phyloP scores from a whole-genome alignment of 2,113 vertebrate genomes.

The Oreocharis arfaki region DNA sequence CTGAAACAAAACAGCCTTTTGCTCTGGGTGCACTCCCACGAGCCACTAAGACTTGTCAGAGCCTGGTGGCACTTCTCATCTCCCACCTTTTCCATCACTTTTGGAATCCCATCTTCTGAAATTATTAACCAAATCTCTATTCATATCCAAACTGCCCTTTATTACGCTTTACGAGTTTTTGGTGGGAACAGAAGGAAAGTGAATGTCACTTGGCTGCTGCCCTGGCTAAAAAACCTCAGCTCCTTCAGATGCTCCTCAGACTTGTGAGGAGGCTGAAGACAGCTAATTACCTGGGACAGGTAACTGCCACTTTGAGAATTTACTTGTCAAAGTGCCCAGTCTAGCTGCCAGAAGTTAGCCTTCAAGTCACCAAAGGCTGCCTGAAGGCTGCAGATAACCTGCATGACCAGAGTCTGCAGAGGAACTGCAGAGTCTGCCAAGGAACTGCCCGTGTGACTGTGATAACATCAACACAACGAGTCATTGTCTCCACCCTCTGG shows the following conservation, averaged over 20 bases:
- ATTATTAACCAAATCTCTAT: neutral
- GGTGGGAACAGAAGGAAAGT: neutral
- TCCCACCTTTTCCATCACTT: neutral
- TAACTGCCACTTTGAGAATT: neutral
- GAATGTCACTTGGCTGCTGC: neutral
- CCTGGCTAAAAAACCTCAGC: neutral
- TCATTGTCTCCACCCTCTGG: no score
- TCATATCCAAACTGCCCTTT: neutral
- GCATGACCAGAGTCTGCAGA: neutral
- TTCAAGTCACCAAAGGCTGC: neutral
- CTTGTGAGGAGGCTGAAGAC: neutral
- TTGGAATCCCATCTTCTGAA: neutral
- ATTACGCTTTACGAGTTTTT: neutral
- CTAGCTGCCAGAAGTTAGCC: neutral
- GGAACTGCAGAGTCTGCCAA: no score
- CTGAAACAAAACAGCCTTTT: neutral
- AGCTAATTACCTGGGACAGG: neutral
- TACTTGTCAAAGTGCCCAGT: neutral
- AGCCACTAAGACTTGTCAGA: neutral
- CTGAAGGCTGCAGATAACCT: neutral
- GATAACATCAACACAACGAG: no score
- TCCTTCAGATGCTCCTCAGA: neutral
- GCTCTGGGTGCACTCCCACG: rapidly evolving
- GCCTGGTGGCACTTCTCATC: neutral
- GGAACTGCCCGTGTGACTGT: neutral